Evolutionary conservation across 2,113 vertebrate genomes (phyloP), one percentile per base, ranked within the genome.

Genomic region (Cyphomyrus discorhynchus): DNA sequence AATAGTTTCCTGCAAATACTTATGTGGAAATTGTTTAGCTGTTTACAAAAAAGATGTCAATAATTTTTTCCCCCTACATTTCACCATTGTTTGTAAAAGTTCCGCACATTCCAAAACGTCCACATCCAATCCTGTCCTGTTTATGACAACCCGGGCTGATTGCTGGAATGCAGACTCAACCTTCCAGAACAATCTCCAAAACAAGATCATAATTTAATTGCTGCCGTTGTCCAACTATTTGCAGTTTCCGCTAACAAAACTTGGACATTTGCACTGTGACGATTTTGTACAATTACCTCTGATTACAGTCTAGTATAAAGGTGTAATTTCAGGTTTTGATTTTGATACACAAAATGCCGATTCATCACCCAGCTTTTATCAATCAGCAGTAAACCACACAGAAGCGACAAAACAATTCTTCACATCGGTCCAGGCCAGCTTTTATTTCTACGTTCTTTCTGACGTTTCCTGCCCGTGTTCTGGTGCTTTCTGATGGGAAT

Each of bases 261-360:
- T 80, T 21, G 77, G 46, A 82, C 53, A 50, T 90, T 87, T 84
- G 52, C 50, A 86, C 66, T 53, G 45, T 42, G 21, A 49, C 1
- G 45, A 87, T 90, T 88, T 87, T 62, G 19, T 8, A 82, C 62
- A 52, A 88, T 90, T 90, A 80, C 49, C 49, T 49, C 53, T 90
- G 89, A 86, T 42, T 87, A 87, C 62, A 87, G 53, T 77, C 56
- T 90, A 77, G 27, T 1, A 45, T 45, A 70, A 35, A 70, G 47
- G 62, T 74, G 35, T n/a, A 87, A 53, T 66, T 90, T 42, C 8
- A 46, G n/a, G 10, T 8, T 11, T 62, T 52, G 50, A 52, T 52
- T 52, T 53, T 80, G 74, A 80, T 80, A 42, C 74, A 42, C 74
- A 42, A 17, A 42, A 42, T 39, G 39, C 74, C 1, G 15, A 35